phyloP scores from a whole-genome alignment of 2,888 invertebrate genomes.

The Strigamia crassipes region DNA sequence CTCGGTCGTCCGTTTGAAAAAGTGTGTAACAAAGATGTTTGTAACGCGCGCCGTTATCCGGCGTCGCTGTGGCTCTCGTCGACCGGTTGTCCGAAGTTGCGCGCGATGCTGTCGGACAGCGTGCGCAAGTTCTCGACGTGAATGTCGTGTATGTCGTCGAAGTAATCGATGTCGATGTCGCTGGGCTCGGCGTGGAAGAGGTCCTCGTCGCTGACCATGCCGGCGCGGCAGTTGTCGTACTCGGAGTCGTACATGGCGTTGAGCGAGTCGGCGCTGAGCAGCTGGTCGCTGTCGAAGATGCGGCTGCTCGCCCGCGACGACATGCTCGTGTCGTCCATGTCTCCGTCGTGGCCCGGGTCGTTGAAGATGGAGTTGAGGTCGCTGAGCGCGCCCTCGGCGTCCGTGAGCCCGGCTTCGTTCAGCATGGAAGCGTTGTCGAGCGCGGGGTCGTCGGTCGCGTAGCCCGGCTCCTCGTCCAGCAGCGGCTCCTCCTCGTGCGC shows the following conservation, averaged over 20 bases:
- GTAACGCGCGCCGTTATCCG: slow-evolving; percentile 51
- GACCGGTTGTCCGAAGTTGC: slow-evolving; percentile 68
- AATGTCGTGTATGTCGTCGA: slow-evolving; percentile 56
- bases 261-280: slow-evolving; percentile 61
- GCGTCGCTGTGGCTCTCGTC: slow-evolving; percentile 52
- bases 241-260: slow-evolving; percentile 82
- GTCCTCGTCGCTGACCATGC: slow-evolving; percentile 61
- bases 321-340: slow-evolving; percentile 74
- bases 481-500: slow-evolving; percentile 53
- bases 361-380: slow-evolving; percentile 70
- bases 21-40: not conserved
- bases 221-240: slow-evolving; percentile 69
- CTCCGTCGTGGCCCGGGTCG: slow-evolving; percentile 60
- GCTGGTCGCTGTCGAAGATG: slow-evolving; percentile 76
- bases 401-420: slow-evolving; percentile 82
- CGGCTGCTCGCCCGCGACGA: slow-evolving; percentile 83
- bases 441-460: slow-evolving; percentile 85
- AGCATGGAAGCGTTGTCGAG: slow-evolving; percentile 82
- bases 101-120: slow-evolving; percentile 75
- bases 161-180: slow-evolving; percentile 59
- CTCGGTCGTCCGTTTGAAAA: not conserved
- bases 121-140: slow-evolving; percentile 75
- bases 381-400: slow-evolving; percentile 84
- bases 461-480: slow-evolving; percentile 71
- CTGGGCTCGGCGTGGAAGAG: slow-evolving; percentile 58